A percentile compares a stretch with the other conserved stretches of the same genome.
Conservation (phyloP, 2,113 vertebrate genomes). For the Antennarius striatus region DNA sequence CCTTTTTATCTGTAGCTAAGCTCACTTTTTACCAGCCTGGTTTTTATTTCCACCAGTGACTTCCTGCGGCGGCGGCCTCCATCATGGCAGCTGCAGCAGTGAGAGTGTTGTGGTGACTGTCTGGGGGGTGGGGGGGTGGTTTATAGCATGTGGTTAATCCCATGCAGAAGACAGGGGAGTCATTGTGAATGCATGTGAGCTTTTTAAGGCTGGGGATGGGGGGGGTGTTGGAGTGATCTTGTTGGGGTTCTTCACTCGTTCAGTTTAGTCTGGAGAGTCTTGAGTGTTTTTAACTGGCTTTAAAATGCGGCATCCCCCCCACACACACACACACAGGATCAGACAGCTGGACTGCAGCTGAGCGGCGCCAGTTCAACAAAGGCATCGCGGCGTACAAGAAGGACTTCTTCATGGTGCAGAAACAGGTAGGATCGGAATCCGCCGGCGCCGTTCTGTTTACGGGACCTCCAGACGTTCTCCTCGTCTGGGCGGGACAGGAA, state of each 20-base stretch:
- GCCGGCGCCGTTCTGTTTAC: neutral
- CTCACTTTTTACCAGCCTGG: too few species aligned
- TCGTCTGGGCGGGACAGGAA: too few species aligned
- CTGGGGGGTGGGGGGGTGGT: constrained; percentile 42
- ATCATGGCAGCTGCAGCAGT: constrained; percentile 47
- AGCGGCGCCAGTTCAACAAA: constrained; percentile 94
- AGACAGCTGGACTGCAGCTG: constrained; percentile 89
- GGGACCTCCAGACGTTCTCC: too few species aligned
- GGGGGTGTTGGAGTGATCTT: constrained; percentile 14
- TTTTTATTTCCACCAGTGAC: too few species aligned
- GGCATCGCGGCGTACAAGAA: constrained; percentile 94
- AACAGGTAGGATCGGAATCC: constrained; percentile 80
- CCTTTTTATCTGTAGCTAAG: too few species aligned
- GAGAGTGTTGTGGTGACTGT: constrained; percentile 12
- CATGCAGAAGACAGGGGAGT: constrained; percentile 66
- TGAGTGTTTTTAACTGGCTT: constrained; percentile 4
- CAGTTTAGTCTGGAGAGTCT: constrained; percentile 13
- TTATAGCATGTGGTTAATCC: constrained; percentile 74
- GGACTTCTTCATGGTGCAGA: constrained; percentile 98
- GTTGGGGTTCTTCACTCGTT: neutral
- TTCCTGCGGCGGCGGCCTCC: too few species aligned
- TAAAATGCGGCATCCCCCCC: neutral
- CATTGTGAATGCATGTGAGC: constrained; percentile 70
- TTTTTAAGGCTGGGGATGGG: constrained; percentile 13
- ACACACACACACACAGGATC: constrained; percentile 81